Evolutionary conservation across 2,888 invertebrate species (phyloP).

Genomic region (Myopa testacea): DNA sequence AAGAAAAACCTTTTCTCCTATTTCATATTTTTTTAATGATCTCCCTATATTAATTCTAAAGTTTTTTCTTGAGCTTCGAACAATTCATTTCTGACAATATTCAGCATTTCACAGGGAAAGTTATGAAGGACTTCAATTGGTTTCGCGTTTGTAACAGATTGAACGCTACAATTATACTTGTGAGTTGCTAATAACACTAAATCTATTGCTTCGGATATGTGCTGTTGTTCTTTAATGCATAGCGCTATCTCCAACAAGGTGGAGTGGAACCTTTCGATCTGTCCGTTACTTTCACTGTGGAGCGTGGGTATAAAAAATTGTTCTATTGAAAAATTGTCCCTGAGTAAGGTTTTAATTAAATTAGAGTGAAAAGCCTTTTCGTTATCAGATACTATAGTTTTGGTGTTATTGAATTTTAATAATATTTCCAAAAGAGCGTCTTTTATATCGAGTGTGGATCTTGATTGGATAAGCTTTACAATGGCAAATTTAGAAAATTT

Average conservation of each 20-base stretch:
- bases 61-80: neutral
- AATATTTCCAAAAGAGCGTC: conserved; percentile 33
- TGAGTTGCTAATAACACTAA: conserved; percentile 40
- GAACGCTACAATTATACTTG: conserved; percentile 42
- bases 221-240: conserved; percentile 44
- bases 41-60: conserved; percentile 4
- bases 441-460: conserved; percentile 36
- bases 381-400: conserved; percentile 41
- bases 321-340: conserved; percentile 38
- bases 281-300: conserved; percentile 45
- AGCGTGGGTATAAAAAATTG: conserved; percentile 40
- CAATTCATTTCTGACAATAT: neutral
- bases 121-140: conserved; percentile 34
- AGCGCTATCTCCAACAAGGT: conserved; percentile 44
- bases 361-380: conserved; percentile 38
- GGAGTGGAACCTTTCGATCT: conserved; percentile 44
- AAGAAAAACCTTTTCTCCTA: neutral
- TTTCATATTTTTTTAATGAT: neutral
- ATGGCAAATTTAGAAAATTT: conserved; percentile 38
- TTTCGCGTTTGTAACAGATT: conserved; percentile 39
- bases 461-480: conserved; percentile 34
- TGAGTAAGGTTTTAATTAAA: conserved; percentile 34
- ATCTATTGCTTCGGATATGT: conserved; percentile 41
- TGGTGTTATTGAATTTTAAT: conserved; percentile 37
- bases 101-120: neutral